Evolutionary conservation across 2,113 vertebrate species (phyloP).

Genomic region (Bubo bubo): DNA sequence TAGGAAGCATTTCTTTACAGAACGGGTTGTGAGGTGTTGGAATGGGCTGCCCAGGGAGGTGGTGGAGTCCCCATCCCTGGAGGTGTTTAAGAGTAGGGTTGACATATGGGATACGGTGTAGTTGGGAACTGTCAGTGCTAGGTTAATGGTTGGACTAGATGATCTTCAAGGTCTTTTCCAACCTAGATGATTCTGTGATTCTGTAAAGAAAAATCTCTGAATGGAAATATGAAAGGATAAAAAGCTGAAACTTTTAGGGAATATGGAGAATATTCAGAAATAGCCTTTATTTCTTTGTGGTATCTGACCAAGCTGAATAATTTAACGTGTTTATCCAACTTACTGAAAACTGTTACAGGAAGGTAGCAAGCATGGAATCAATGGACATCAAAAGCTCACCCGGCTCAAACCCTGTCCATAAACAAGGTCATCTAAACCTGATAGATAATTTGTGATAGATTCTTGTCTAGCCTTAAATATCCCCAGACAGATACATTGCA

Average conservation of each 20-base stretch:
- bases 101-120: too few relatives aligned
- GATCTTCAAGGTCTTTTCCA: too few relatives aligned
- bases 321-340: not conserved
- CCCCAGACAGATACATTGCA: not conserved
- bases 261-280: not conserved
- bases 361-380: not conserved
- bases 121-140: too few relatives aligned
- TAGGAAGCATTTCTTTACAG: too few relatives aligned
- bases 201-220: not conserved
- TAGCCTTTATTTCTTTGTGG: not conserved
- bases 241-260: not conserved
- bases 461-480: not conserved
- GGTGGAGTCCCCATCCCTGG: too few relatives aligned
- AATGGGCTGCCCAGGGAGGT: too few relatives aligned
- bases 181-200: too few relatives aligned
- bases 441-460: not conserved
- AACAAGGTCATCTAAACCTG: not conserved
- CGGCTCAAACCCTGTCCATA: not conserved
- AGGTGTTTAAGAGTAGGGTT: too few relatives aligned
- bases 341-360: not conserved
- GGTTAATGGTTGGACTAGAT: too few relatives aligned
- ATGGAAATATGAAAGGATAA: not conserved
- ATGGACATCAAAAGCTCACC: not conserved
- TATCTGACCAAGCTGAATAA: not conserved
- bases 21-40: too few relatives aligned